phyloP scores from a whole-genome alignment of 2,888 invertebrate genomes.

The Coelogynopora nodosa region DNA sequence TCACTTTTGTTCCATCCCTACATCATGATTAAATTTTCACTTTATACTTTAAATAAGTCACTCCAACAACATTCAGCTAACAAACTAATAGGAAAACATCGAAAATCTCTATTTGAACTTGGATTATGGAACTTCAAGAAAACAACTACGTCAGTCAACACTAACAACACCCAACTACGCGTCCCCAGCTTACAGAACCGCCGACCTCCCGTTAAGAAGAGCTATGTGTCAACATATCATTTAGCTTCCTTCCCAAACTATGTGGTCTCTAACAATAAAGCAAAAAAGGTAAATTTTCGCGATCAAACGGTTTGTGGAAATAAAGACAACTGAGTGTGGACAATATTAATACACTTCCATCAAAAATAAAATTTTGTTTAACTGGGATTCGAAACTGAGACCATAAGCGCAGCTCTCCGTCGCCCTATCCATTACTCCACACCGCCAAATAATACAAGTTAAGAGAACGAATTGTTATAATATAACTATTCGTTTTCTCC shows the following conservation, averaged over 20 bases:
- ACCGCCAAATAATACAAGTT: background rate
- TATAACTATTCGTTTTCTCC: no score
- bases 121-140: constrained; percentile 9
- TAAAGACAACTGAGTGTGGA: no score
- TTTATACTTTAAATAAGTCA: no score
- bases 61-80: constrained; percentile 14
- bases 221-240: background rate
- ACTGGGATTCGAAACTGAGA: background rate
- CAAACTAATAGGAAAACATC: background rate
- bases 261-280: background rate
- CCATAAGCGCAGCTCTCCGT: no score
- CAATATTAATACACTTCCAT: background rate
- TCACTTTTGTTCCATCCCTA: constrained; percentile 8
- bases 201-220: background rate
- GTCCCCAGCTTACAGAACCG: background rate
- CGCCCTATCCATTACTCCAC: background rate
- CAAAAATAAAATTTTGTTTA: background rate
- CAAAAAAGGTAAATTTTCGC: background rate
- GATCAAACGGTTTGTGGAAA: background rate
- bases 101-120: background rate
- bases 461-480: background rate
- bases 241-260: background rate
- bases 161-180: background rate
- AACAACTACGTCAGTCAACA: background rate
- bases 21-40: constrained; percentile 1